Percentiles rank a stretch among this genome's conserved stretches.
These are phyloP conservation scores for Holothuria leucospilota DNA, from an alignment of 53 echinoderm and acorn worm genomes.

Conservation along the genomic window DNA sequence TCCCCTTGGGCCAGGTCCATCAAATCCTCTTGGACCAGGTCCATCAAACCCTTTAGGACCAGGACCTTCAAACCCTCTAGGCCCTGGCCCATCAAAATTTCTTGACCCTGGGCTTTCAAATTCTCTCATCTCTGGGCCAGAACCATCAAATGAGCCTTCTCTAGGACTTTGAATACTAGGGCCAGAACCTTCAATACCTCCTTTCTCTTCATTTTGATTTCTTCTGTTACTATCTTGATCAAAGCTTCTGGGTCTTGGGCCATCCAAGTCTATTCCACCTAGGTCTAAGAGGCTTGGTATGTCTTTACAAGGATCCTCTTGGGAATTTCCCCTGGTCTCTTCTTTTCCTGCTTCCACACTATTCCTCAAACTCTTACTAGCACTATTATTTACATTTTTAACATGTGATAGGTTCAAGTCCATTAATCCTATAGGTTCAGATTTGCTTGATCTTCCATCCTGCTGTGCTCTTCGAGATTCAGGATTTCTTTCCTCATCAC, in stretches of 20 bases:
- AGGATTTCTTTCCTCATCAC: no score
- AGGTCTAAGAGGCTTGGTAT: slow-evolving; percentile 7
- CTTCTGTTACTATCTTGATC: background rate
- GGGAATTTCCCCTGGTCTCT: background rate
- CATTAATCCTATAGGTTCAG: background rate
- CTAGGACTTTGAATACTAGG: background rate
- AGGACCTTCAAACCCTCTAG: background rate
- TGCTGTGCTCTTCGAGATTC: no score
- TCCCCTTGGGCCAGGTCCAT: slow-evolving; percentile 46
- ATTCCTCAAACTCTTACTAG: no score
- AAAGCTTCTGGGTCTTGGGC: slow-evolving; percentile 44
- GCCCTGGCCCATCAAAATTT: slow-evolving; percentile 40
- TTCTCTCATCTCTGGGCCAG: background rate
- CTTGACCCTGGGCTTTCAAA: slow-evolving; percentile 14
- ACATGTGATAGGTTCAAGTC: no score
- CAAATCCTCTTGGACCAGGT: slow-evolving; percentile 29
- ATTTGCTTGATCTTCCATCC: slow-evolving; percentile 9
- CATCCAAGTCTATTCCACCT: slow-evolving; percentile 10
- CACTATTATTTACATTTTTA: no score
- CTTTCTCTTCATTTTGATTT: background rate
- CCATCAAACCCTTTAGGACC: slow-evolving; percentile 39
- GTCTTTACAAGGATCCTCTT: background rate
- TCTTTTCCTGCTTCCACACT: no score
- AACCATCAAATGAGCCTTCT: slow-evolving; percentile 21
- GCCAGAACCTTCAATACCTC: background rate